These are phyloP conservation scores for Gymnarchus niloticus DNA, from an alignment of 2,113 vertebrate genomes.

Conservation along the genomic window DNA sequence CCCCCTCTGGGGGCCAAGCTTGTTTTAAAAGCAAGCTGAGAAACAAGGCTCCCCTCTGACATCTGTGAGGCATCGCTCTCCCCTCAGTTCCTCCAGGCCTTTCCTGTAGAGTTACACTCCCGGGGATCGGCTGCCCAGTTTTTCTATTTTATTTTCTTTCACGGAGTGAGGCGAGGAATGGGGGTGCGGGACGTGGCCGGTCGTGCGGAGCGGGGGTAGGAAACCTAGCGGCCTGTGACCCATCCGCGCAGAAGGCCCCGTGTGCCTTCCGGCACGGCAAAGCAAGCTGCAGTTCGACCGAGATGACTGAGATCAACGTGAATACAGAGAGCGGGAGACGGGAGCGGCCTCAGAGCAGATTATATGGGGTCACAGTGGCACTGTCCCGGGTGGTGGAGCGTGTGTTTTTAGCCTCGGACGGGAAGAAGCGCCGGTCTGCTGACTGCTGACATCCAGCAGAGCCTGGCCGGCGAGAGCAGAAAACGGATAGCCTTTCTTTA, in stretches of 20 bases:
- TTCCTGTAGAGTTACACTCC: constrained; percentile 53
- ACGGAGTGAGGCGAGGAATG: constrained; percentile 42
- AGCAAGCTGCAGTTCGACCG: not conserved
- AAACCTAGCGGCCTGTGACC: not conserved
- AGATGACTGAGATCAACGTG: not conserved
- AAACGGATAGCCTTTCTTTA: not conserved
- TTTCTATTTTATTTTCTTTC: constrained; percentile 44
- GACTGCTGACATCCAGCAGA: not conserved
- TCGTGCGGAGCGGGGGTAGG: not conserved
- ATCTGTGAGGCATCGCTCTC: constrained; percentile 44
- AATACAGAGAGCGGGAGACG: not conserved
- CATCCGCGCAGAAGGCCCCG: not conserved
- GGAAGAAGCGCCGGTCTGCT: not conserved
- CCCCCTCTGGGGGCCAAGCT: not conserved
- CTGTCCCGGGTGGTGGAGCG: not conserved
- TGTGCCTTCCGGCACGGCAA: not conserved
- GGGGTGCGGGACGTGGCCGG: constrained; percentile 45
- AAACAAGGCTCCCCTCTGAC: constrained; percentile 34
- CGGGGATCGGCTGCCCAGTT: constrained; percentile 55
- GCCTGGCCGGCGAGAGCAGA: not conserved
- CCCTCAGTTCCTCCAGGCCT: constrained; percentile 45
- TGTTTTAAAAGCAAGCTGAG: constrained; percentile 11
- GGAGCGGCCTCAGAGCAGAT: too few relatives aligned
- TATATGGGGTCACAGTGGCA: not conserved
- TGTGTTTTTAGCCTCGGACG: not conserved